A percentile compares a stretch with the other conserved stretches of the same genome.
Evolutionary conservation across 2,888 invertebrate genomes (phyloP).

Genomic region (Clepsis dumicolana): DNA sequence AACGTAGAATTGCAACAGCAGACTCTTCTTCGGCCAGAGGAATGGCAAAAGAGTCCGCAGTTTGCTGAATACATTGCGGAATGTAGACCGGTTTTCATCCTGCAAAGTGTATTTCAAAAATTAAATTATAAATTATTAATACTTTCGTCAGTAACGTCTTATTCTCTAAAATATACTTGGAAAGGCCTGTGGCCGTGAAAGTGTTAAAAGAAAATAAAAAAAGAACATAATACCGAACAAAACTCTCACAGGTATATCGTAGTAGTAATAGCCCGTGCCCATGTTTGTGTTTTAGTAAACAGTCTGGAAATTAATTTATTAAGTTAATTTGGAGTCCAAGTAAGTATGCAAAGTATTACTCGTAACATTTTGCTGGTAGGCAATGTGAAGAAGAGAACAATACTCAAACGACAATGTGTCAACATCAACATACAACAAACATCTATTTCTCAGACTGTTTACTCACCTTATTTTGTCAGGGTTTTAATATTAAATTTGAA

Average conservation of each 20-base stretch:
- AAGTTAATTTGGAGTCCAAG: not conserved
- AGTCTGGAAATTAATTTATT: conserved; percentile 55
- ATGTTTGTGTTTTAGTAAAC: conserved; percentile 45
- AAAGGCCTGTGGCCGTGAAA: not conserved
- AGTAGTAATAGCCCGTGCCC: conserved; percentile 52
- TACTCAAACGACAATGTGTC: not conserved
- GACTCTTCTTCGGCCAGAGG: conserved; percentile 96
- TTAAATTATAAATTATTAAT: not conserved
- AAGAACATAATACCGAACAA: conserved; percentile 39
- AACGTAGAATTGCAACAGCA: conserved; percentile 92
- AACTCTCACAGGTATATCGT: conserved; percentile 56
- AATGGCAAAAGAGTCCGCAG: conserved; percentile 93
- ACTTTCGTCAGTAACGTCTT: too few species aligned
- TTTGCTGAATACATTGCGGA: conserved; percentile 92
- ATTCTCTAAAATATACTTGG: too few species aligned
- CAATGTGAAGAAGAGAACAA: not conserved
- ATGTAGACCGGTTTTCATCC: conserved; percentile 90
- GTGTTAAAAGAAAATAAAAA: not conserved
- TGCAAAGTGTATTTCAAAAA: conserved; percentile 47
- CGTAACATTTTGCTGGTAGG: not conserved
- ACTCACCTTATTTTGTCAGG: conserved; percentile 48
- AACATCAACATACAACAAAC: conserved; percentile 13
- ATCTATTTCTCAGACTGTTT: conserved; percentile 54
- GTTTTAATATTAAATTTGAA: conserved; percentile 18
- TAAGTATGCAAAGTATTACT: not conserved